These are phyloP conservation scores for Ctenopoma multispine DNA, from an alignment of 2,797 vertebrate genomes.

Conservation along the genomic window DNA sequence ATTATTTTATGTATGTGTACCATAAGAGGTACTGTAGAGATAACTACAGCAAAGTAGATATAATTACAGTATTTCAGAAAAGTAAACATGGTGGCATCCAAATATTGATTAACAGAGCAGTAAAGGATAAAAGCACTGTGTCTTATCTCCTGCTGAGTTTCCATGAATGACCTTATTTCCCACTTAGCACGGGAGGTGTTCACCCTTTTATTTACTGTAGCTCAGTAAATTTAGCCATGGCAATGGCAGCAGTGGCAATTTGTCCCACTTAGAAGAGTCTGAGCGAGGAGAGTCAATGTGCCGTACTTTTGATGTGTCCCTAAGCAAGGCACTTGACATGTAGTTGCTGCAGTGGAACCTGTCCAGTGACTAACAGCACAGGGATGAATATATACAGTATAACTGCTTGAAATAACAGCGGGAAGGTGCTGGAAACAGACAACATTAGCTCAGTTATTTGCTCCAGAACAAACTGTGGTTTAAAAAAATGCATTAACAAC, in stretches of 20 bases:
- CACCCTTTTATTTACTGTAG: constrained; percentile 59
- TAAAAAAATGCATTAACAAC: constrained; percentile 25
- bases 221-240: constrained; percentile 63
- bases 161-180: constrained; percentile 41
- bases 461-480: background rate
- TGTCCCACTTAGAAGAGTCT: constrained; percentile 48
- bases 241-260: constrained; percentile 53
- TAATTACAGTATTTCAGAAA: background rate
- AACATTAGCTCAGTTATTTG: background rate
- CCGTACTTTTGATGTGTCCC: constrained; percentile 15
- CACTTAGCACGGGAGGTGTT: constrained; percentile 49
- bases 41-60: background rate
- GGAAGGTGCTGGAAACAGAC: background rate
- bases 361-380: constrained; percentile 8
- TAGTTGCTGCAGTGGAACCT: background rate
- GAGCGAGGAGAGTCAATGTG: constrained; percentile 25
- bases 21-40: background rate
- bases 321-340: constrained; percentile 6
- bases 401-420: constrained; percentile 7
- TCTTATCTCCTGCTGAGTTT: constrained; percentile 50
- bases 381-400: background rate
- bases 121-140: constrained; percentile 35
- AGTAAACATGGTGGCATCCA: constrained; percentile 9
- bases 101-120: constrained; percentile 28
- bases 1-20: background rate